phyloP scores from a whole-genome alignment of 2,113 vertebrate species.

The Sander lucioperca region DNA sequence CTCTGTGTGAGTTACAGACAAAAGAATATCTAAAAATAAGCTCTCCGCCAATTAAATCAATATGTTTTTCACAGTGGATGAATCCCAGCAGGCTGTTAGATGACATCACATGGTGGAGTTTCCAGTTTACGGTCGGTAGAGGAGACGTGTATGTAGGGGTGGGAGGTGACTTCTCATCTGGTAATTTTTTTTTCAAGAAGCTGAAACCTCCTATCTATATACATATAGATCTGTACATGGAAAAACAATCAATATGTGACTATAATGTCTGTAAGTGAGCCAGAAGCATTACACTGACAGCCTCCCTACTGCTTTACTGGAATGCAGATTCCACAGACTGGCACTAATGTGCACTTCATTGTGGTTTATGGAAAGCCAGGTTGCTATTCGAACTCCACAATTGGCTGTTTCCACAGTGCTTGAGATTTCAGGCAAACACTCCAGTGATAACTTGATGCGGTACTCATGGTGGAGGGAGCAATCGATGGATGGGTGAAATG shows the following conservation, averaged over 20 bases:
- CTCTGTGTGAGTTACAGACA: background rate
- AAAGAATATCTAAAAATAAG: background rate
- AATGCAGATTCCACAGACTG: slow-evolving; percentile 65
- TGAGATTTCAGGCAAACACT: slow-evolving; percentile 64
- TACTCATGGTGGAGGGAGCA: slow-evolving; percentile 41
- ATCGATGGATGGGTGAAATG: slow-evolving; percentile 62
- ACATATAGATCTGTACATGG: background rate
- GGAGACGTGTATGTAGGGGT: background rate
- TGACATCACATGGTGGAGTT: background rate
- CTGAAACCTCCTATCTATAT: slow-evolving; percentile 3
- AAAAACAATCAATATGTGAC: slow-evolving; percentile 32
- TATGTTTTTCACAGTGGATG: background rate
- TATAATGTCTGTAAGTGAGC: slow-evolving; percentile 27
- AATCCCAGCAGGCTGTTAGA: background rate
- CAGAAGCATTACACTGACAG: slow-evolving; percentile 40
- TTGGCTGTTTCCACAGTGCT: slow-evolving; percentile 54
- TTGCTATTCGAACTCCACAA: slow-evolving; percentile 60
- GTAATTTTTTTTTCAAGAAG: background rate
- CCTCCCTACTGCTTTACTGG: slow-evolving; percentile 43
- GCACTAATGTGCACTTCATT: slow-evolving; percentile 64
- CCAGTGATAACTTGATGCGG: slow-evolving; percentile 55
- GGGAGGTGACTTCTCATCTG: background rate
- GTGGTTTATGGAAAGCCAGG: slow-evolving; percentile 65
- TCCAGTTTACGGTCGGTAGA: background rate
- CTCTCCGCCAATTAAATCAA: slow-evolving; percentile 13